These are phyloP conservation scores for Peromyscus aztecus DNA, from an alignment of 2,797 vertebrate species.

Conservation along the genomic window DNA sequence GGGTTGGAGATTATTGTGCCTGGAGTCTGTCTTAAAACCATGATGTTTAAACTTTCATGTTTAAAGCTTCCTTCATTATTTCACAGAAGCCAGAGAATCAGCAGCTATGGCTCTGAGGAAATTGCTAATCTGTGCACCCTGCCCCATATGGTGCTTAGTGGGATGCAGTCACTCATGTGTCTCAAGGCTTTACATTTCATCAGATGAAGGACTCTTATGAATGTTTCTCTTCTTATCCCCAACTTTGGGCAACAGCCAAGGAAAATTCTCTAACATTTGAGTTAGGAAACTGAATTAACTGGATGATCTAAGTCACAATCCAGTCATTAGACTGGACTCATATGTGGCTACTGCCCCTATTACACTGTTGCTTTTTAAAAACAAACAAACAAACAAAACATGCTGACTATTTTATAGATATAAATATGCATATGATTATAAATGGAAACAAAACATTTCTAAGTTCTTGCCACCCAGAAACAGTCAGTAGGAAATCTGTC, in stretches of 20 bases:
- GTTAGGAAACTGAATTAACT: background rate
- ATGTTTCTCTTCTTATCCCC: background rate
- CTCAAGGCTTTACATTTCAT: background rate
- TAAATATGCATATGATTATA: background rate
- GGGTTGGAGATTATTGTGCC: background rate
- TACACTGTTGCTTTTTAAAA: background rate
- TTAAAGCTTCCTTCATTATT: conserved; percentile 10
- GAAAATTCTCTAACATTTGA: background rate
- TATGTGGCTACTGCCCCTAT: background rate
- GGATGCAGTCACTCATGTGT: background rate
- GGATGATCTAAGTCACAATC: background rate
- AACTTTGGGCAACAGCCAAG: background rate
- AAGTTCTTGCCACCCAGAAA: background rate
- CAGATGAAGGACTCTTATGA: background rate
- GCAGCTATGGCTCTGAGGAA: background rate
- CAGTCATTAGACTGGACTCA: background rate
- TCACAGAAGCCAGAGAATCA: conserved; percentile 18
- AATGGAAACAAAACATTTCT: background rate
- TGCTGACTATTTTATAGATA: background rate
- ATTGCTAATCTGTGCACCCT: background rate
- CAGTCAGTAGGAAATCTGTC: background rate
- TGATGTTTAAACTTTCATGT: background rate
- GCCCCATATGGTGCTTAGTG: background rate
- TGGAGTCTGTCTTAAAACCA: conserved; percentile 7
- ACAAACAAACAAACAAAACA: background rate